Conservation (phyloP, 2,113 vertebrate species). For the Pseudorasbora parva region DNA sequence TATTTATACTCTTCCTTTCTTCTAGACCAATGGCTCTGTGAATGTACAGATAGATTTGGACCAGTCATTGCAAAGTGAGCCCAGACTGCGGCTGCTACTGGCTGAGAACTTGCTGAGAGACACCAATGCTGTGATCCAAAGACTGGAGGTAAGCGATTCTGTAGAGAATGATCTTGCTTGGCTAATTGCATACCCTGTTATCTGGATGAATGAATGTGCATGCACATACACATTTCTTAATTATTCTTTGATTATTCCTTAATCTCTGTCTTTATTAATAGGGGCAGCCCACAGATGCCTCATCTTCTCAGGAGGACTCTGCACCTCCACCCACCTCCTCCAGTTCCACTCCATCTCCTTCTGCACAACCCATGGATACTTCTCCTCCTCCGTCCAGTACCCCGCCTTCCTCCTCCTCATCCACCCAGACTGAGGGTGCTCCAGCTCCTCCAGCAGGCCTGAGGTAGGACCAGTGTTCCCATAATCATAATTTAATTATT, state of each 20-base stretch:
- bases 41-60: slow-evolving; percentile 91
- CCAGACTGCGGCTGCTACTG: slow-evolving; percentile 84
- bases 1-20: not conserved
- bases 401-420: slow-evolving; percentile 66
- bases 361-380: slow-evolving; percentile 78
- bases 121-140: slow-evolving; percentile 80
- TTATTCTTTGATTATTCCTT: not conserved
- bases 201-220: not conserved
- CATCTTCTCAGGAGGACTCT: slow-evolving; percentile 67
- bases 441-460: slow-evolving; percentile 70
- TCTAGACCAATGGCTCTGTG: slow-evolving; percentile 82
- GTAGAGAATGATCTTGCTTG: not conserved
- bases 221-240: not conserved
- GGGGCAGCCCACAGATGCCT: slow-evolving; percentile 63
- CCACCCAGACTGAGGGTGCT: slow-evolving; percentile 72
- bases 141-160: slow-evolving; percentile 81
- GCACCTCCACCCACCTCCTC: slow-evolving; percentile 70
- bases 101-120: slow-evolving; percentile 90
- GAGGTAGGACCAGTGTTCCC: slow-evolving; percentile 63
- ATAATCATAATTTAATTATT: not conserved
- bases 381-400: slow-evolving; percentile 75
- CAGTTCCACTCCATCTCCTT: slow-evolving; percentile 74
- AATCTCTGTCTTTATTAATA: slow-evolving; percentile 49
- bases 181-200: not conserved
- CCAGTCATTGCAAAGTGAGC: slow-evolving; percentile 84